Percentiles rank a stretch among this genome's conserved stretches.
phyloP scores from a whole-genome alignment of 2,888 invertebrate genomes.

The Xanthia togata region DNA sequence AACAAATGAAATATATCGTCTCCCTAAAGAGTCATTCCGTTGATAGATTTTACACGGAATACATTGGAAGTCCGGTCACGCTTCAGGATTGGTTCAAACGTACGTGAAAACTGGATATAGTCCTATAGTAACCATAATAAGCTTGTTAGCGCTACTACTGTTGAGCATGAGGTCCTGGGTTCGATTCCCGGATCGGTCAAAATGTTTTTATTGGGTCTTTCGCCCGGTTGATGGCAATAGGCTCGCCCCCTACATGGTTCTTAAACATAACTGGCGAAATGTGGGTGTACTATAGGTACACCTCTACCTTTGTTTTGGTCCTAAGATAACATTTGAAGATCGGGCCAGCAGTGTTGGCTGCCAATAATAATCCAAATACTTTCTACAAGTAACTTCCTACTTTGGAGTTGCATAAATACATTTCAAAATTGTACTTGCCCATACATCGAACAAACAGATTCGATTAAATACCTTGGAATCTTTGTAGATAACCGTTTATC shows the following conservation, averaged over 20 bases:
- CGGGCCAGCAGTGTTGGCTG: neutral
- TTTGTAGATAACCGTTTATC: no score
- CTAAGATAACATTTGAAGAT: neutral
- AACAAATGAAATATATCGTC: slow-evolving; percentile 60
- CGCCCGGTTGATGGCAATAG: neutral
- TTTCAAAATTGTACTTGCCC: no score
- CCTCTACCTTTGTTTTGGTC: neutral
- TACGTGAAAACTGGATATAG: slow-evolving; percentile 58
- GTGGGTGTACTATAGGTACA: neutral
- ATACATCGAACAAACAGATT: no score
- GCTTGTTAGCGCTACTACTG: neutral
- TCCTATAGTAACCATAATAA: slow-evolving; percentile 53
- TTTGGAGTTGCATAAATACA: no score
- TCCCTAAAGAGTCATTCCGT: slow-evolving; percentile 72
- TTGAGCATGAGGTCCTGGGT: neutral
- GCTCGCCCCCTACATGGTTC: neutral
- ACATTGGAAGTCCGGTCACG: slow-evolving; percentile 70
- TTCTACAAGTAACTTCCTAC: neutral
- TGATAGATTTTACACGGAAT: slow-evolving; percentile 75
- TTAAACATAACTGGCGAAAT: neutral
- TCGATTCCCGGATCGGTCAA: neutral
- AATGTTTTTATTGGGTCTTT: no score
- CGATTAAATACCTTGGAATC: no score
- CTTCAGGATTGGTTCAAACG: slow-evolving; percentile 69
- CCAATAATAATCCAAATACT: neutral